Base-by-base conservation (phyloP, 1,140 invertebrate species). In the Drosophila pruinosa region DNA sequence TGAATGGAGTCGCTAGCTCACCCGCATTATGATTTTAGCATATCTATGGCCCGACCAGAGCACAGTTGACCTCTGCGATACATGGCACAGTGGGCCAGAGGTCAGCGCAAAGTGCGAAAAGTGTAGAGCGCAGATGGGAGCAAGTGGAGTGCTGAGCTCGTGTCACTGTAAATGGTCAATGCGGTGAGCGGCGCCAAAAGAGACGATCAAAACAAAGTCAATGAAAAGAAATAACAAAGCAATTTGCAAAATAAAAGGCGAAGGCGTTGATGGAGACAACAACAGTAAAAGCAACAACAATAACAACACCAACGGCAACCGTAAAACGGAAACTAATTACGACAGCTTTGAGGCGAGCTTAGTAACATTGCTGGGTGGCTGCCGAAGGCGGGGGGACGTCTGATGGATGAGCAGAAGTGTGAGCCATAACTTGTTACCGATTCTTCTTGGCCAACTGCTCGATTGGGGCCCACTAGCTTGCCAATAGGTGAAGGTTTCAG, bases 1-100 rank as follows among this genome's bases (percentile, higher is more conserved):
- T 65, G 45, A 69, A 71, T 65, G 38, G 26, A 61, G 48, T 28
- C 34, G 14, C 4, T 31, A 28, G 39, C 41, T 57, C 57, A 48
- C 75, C 73, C 73, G 75, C 77, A 78, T 59, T 71, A 31, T 58
- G 57, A 50, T 24, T 75, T 83, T 79, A 72, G 79, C 72, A 76
- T 85, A 72, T 81, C 69, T 68, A 73, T 64, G 54, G 47, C 59
- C 22, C 38, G 80, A 79, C 80, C 58, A 63, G 50, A 19, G 68
- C 45, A 47, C 73, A 69, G 59, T 61, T 62, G 63, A 39, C 48
- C 10, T 34, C 50, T 53, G 50, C 50, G 17, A 53, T 15, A 53
- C 17, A 53, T 12, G 15, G 71, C 78, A 81, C 77, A 80, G 56
- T 76, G 77, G 73, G 12, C 4, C 21, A 8, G 3, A 8, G 56